Conservation (phyloP, 2,113 vertebrate species). For the Misgurnus mizolepis region DNA sequence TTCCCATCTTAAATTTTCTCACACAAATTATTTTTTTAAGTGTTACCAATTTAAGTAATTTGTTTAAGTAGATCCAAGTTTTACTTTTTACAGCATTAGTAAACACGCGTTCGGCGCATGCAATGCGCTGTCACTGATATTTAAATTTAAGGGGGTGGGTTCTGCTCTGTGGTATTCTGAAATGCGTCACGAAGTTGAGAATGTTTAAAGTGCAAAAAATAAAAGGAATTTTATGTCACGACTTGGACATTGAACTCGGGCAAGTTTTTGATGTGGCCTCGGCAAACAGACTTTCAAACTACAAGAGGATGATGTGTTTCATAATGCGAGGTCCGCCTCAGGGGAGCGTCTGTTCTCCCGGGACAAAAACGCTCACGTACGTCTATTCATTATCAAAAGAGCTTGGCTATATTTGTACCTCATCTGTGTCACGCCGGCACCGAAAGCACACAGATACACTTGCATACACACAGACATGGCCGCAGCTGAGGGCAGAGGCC, state of each 20-base stretch:
- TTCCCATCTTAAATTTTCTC: too few relatives aligned
- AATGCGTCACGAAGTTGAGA: background rate
- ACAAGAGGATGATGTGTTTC: constrained; percentile 24
- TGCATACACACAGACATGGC: constrained; percentile 11
- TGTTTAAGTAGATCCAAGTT: too few relatives aligned
- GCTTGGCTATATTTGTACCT: constrained; percentile 26
- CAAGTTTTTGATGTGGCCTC: constrained; percentile 31
- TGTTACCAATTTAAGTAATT: too few relatives aligned
- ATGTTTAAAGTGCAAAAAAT: constrained; percentile 5
- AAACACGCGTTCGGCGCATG: too few relatives aligned
- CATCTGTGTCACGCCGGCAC: background rate
- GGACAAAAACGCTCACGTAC: constrained; percentile 39
- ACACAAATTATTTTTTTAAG: too few relatives aligned
- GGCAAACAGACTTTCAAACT: constrained; percentile 13
- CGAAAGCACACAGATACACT: constrained; percentile 7
- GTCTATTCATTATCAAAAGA: constrained; percentile 53
- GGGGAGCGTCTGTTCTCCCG: constrained; percentile 30
- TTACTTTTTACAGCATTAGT: too few relatives aligned
- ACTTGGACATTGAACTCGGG: constrained; percentile 8
- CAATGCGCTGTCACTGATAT: background rate
- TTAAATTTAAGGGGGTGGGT: background rate
- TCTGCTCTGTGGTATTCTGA: background rate
- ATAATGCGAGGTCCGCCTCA: constrained; percentile 3
- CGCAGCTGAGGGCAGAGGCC: constrained; percentile 42
- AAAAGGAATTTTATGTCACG: constrained; percentile 20